phyloP scores from a whole-genome alignment of 2,888 invertebrate species.

The Sepioteuthis lessoniana region DNA sequence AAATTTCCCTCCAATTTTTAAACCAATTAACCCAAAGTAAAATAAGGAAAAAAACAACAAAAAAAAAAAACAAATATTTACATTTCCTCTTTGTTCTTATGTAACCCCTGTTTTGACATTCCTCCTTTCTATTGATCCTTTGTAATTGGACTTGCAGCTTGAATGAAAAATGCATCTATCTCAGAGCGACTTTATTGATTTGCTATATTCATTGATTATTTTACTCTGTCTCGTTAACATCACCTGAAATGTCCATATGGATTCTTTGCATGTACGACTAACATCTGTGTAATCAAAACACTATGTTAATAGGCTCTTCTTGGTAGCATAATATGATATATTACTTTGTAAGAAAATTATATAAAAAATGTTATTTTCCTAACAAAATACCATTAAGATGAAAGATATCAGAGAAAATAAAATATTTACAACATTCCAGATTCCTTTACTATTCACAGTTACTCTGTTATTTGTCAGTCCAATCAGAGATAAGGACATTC shows the following conservation, averaged over 20 bases:
- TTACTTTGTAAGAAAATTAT: neutral
- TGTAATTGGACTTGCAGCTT: neutral
- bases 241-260: neutral
- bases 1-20: neutral
- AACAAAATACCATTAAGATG: neutral
- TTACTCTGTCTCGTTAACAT: neutral
- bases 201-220: neutral
- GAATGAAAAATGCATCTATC: neutral
- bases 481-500: neutral
- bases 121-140: neutral
- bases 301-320: neutral
- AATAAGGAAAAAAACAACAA: too few species aligned
- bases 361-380: neutral
- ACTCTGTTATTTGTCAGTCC: neutral
- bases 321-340: neutral
- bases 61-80: too few species aligned
- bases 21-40: neutral
- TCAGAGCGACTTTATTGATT: neutral
- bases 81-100: neutral
- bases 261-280: neutral
- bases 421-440: neutral
- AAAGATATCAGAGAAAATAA: neutral
- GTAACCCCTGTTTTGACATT: neutral
- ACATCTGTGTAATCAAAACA: neutral
- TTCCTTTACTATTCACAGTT: neutral